These are phyloP conservation scores for Caenorhabditis afra DNA, from an alignment of 2,888 invertebrate genomes.

Conservation along the genomic window DNA sequence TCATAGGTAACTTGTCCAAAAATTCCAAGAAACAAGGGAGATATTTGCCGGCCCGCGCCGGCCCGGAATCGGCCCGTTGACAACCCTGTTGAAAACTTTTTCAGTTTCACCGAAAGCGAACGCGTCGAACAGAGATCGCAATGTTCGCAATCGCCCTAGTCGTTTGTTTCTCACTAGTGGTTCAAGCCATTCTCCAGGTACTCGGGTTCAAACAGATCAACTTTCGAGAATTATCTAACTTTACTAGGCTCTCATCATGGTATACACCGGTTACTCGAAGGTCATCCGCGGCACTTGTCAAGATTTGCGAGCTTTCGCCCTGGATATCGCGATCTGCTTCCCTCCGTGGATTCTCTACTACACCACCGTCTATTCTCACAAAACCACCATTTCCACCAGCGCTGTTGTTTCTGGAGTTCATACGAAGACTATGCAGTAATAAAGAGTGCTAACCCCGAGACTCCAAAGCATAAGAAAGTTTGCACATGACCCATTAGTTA, in stretches of 20 bases:
- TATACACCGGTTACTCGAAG: neutral
- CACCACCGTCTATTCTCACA: constrained; percentile 34
- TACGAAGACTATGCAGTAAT: constrained; percentile 6
- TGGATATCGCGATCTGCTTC: constrained; percentile 45
- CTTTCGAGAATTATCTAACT: no score
- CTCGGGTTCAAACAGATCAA: no score
- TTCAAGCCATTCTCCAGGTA: constrained; percentile 47
- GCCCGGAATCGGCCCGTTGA: no score
- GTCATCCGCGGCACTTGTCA: constrained; percentile 35
- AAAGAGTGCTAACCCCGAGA: no score
- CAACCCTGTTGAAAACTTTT: no score
- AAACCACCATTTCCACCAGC: constrained; percentile 9
- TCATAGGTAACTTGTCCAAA: no score
- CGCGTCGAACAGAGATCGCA: constrained; percentile 27
- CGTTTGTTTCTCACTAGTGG: constrained; percentile 30
- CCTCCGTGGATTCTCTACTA: constrained; percentile 56
- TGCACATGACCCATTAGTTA: no score
- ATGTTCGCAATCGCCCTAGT: constrained; percentile 32
- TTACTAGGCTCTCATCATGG: constrained; percentile 39
- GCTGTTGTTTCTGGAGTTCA: constrained; percentile 11
- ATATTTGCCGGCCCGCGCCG: no score
- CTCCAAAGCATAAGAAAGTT: no score
- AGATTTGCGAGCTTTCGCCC: constrained; percentile 39
- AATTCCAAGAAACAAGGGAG: no score
- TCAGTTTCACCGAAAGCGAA: constrained; percentile 19